These are phyloP conservation scores for Cylindroiulus punctatus DNA, from an alignment of 2,888 invertebrate species.

Conservation along the genomic window DNA sequence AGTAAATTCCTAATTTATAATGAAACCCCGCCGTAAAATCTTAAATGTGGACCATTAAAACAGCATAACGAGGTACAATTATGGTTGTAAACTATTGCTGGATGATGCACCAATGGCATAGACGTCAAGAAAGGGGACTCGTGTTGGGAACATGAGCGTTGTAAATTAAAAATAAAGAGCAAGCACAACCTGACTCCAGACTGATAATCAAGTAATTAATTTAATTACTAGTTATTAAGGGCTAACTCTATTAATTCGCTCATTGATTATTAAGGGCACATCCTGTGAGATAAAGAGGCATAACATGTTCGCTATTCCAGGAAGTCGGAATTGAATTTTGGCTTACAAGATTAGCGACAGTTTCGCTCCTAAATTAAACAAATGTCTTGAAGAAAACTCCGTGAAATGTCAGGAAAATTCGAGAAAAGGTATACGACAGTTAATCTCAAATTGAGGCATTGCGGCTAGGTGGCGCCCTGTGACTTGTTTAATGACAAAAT, in stretches of 20 bases:
- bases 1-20: conserved; percentile 43
- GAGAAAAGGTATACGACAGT: no score
- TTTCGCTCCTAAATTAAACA: neutral
- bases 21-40: conserved; percentile 45
- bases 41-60: conserved; percentile 51
- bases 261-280: conserved; percentile 34
- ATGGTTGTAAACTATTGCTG: conserved; percentile 17
- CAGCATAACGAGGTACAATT: conserved; percentile 45
- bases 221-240: conserved; percentile 53
- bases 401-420: neutral
- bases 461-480: no score
- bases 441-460: no score
- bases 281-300: neutral
- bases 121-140: neutral
- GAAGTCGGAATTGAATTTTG: neutral
- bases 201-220: conserved; percentile 55
- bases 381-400: neutral
- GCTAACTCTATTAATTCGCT: conserved; percentile 42
- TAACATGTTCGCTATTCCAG: neutral
- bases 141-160: neutral
- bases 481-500: no score
- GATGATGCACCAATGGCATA: neutral
- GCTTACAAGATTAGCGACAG: neutral
- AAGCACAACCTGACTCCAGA: conserved; percentile 46
- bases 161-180: conserved; percentile 27